Conservation (phyloP, 1,140 invertebrate genomes). For the Leptinotarsa undecemlineata region DNA sequence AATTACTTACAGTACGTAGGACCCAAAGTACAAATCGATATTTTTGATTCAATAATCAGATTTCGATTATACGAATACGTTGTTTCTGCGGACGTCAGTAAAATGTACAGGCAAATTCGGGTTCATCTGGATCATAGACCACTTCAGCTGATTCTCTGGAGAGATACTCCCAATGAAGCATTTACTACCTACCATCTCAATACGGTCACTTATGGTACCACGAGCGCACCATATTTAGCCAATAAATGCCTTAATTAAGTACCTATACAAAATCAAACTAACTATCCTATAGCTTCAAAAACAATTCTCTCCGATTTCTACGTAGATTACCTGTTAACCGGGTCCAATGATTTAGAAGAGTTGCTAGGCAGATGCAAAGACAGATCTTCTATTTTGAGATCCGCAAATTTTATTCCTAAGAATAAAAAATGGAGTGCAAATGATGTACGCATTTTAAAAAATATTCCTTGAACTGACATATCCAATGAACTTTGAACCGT, state of each 20-base stretch:
- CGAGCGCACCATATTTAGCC: slow-evolving; percentile 41
- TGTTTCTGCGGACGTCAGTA: slow-evolving; percentile 51
- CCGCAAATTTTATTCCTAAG: not conserved
- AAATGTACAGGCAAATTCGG: slow-evolving; percentile 52
- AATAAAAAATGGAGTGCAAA: not conserved
- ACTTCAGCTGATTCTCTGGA: slow-evolving; percentile 39
- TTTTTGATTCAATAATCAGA: slow-evolving; percentile 53
- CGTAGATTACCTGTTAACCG: not conserved
- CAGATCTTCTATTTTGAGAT: not conserved
- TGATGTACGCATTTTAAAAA: not conserved
- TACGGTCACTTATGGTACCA: slow-evolving; percentile 45
- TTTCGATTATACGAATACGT: slow-evolving; percentile 38
- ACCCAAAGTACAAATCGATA: slow-evolving; percentile 55
- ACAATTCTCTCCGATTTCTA: not conserved
- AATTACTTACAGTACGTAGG: slow-evolving; percentile 48
- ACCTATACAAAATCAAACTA: not conserved
- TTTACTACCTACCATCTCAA: slow-evolving; percentile 45
- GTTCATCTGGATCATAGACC: slow-evolving; percentile 1
- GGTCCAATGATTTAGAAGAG: not conserved
- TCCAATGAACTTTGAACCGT: not conserved
- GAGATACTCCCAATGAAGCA: slow-evolving; percentile 32
- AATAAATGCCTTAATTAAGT: slow-evolving; percentile 31
- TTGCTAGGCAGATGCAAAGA: not conserved
- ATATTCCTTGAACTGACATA: not conserved
- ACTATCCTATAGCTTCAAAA: not conserved